Evolutionary conservation across 2,113 vertebrate genomes (phyloP).

Genomic region (Rafetus swinhoei): DNA sequence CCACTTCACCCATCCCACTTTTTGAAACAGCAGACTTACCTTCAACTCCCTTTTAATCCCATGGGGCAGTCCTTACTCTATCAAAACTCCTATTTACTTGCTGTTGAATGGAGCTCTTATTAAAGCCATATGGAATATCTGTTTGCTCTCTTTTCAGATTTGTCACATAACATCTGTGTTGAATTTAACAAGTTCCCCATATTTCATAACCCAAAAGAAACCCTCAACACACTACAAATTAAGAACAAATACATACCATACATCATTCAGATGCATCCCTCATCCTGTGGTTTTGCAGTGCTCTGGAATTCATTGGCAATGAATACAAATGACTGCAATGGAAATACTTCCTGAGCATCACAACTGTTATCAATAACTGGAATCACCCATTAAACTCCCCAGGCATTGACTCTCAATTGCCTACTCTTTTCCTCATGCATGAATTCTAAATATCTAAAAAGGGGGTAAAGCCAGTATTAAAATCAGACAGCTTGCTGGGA

Average conservation of each 20-base stretch:
- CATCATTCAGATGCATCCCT: not conserved
- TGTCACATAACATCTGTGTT: not conserved
- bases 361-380: not conserved
- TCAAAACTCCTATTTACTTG: not conserved
- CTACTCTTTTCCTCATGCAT: slow-evolving; percentile 6
- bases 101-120: not conserved
- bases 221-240: not conserved
- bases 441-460: not conserved
- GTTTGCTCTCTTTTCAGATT: slow-evolving; percentile 7
- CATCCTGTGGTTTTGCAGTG: not conserved
- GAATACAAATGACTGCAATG: not conserved
- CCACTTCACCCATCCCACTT: not conserved
- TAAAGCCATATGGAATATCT: not conserved
- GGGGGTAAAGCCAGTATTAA: slow-evolving; percentile 43
- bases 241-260: not conserved
- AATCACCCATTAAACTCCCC: not conserved
- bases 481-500: slow-evolving; percentile 25
- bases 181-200: slow-evolving; percentile 17
- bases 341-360: slow-evolving; percentile 26
- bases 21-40: not conserved
- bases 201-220: slow-evolving; percentile 20
- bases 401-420: not conserved
- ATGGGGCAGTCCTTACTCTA: not conserved
- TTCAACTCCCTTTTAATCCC: not conserved
- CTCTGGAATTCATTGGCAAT: slow-evolving; percentile 17